phyloP scores from a whole-genome alignment of 2,797 vertebrate genomes.

The Sebastes taczanowskii region DNA sequence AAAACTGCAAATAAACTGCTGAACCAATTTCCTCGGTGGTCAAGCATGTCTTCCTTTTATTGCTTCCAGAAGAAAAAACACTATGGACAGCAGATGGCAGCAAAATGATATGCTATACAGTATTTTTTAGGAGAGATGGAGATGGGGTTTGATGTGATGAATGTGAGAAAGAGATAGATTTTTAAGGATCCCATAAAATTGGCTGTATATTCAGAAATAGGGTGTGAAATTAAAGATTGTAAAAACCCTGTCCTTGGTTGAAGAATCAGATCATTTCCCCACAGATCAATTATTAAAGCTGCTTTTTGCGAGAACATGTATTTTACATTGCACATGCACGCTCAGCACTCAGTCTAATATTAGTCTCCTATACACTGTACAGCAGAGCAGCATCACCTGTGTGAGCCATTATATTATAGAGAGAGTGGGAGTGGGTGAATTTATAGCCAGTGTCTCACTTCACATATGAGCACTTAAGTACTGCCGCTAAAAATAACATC shows the following conservation, averaged over 20 bases:
- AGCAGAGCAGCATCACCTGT: conserved; percentile 30
- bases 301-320: conserved; percentile 30
- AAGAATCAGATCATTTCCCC: not conserved
- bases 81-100: conserved; percentile 74
- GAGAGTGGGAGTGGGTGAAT: conserved; percentile 15
- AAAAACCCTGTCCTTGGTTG: not conserved
- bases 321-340: conserved; percentile 32
- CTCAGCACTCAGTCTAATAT: conserved; percentile 33
- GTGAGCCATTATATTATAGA: not conserved
- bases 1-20: conserved; percentile 76
- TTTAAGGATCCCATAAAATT: not conserved
- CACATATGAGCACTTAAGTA: conserved; percentile 65
- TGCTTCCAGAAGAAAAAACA: not conserved
- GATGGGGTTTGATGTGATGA: not conserved
- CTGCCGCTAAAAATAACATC: conserved; percentile 72
- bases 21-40: conserved; percentile 47
- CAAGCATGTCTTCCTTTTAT: conserved; percentile 23
- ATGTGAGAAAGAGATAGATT: not conserved
- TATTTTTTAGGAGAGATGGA: not conserved
- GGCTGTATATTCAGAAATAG: not conserved
- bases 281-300: conserved; percentile 49
- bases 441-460: conserved; percentile 23
- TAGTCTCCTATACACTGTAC: conserved; percentile 2
- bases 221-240: not conserved
- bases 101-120: conserved; percentile 42